phyloP scores from a whole-genome alignment of 2,888 invertebrate genomes.

The Tenthredo mesomela region DNA sequence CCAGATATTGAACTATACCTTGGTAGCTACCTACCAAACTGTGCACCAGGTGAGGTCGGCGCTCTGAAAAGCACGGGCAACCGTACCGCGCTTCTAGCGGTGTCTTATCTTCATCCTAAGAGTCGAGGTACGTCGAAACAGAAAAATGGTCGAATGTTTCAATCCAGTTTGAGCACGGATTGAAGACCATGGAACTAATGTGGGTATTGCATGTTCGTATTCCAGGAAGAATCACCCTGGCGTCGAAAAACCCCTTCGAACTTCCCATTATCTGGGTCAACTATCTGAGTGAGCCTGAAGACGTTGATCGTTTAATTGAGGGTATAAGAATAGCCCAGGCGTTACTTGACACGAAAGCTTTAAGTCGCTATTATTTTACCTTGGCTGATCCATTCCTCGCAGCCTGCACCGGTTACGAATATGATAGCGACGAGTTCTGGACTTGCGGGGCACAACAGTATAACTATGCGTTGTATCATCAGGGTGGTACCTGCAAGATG shows the following conservation, averaged over 20 bases:
- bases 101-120: slow-evolving; percentile 83
- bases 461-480: slow-evolving; percentile 91
- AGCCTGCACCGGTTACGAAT: slow-evolving; percentile 61
- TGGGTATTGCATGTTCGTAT: no score
- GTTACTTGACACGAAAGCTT: slow-evolving; percentile 80
- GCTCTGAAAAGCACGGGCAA: slow-evolving; percentile 71
- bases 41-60: slow-evolving; percentile 80
- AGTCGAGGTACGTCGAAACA: slow-evolving; percentile 79
- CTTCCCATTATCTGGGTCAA: slow-evolving; percentile 88
- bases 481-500: slow-evolving; percentile 90
- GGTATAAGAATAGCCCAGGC: slow-evolving; percentile 81
- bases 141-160: no score
- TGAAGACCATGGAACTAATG: no score
- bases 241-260: slow-evolving; percentile 83
- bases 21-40: slow-evolving; percentile 82
- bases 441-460: slow-evolving; percentile 84
- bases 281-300: slow-evolving; percentile 85
- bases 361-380: slow-evolving; percentile 60
- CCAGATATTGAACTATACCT: slow-evolving; percentile 87
- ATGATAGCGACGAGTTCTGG: slow-evolving; percentile 84
- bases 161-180: no score
- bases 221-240: slow-evolving; percentile 80
- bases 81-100: slow-evolving; percentile 57
- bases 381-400: slow-evolving; percentile 40
- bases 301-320: slow-evolving; percentile 82